phyloP scores from a whole-genome alignment of 1,140 invertebrate genomes.

The Nasonia giraulti region DNA sequence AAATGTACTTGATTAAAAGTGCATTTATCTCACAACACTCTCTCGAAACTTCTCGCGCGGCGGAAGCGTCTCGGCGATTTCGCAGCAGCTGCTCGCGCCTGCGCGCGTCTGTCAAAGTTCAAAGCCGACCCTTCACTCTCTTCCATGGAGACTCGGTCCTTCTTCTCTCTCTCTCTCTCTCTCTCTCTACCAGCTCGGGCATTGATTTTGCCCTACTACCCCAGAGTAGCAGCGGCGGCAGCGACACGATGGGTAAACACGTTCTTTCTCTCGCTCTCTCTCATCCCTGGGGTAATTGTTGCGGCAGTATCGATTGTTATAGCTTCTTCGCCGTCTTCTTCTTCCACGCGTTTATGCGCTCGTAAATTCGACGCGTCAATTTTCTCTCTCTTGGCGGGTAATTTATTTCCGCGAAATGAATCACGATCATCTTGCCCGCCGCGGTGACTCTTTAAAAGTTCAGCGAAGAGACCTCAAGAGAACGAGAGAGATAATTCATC shows the following conservation, averaged over 20 bases:
- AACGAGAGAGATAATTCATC: not conserved
- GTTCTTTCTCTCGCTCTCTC: not conserved
- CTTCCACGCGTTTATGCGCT: not conserved
- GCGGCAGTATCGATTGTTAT: not conserved
- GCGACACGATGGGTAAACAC: not conserved
- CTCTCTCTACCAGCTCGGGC: slow-evolving; percentile 5
- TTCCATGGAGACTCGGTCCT: slow-evolving; percentile 15
- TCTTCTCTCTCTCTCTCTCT: not conserved
- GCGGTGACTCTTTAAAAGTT: not conserved
- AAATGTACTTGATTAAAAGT: too few species aligned
- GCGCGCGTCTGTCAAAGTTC: not conserved
- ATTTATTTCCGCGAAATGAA: not conserved
- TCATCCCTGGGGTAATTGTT: not conserved
- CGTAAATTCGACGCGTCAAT: not conserved
- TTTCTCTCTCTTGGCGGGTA: not conserved
- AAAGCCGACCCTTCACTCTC: slow-evolving; percentile 16
- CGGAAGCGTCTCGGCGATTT: too few species aligned
- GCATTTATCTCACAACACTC: too few species aligned
- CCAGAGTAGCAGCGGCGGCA: not conserved
- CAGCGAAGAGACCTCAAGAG: not conserved
- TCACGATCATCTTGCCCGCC: not conserved
- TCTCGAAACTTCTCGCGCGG: too few species aligned
- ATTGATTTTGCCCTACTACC: slow-evolving; percentile 54
- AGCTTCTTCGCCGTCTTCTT: not conserved
- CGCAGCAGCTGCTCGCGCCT: not conserved